Base-by-base conservation (phyloP, 1,140 invertebrate genomes). In the Anastatus disparis region DNA sequence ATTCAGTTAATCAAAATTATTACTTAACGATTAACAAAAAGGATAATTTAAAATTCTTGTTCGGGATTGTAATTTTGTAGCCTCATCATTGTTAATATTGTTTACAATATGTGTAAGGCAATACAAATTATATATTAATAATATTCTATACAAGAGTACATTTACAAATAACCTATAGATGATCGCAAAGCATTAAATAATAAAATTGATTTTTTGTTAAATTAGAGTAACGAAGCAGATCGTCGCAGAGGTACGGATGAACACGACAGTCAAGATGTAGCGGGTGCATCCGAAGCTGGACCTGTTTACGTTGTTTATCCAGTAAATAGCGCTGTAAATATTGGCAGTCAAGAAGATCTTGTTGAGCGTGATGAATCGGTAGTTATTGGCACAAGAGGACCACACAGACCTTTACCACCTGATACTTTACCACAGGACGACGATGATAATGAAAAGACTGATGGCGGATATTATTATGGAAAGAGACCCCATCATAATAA, bases 271-370 rank as follows among this genome's bases (percentile, higher is more conserved):
- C 15, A 27, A 7, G 52, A 44, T 12, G 17, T 20, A 0, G 13
- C 15, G 0, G 63, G 53, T 0, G 35, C 17, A 0, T 27, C 59
- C n/a, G 53, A 66, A 2, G 17, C 35, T 10, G 70, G 62, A 20
- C 86, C 88, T 0, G 87, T 89, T 7, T 91, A 91, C 74, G 88
- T 91, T 0, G 90, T 91, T 0, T 92, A 91, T 75, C 90, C 91
- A 3, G 86, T 88, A 0, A 89, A 89, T 48, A 83, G 77, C 52
- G 71, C 86, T 71, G 76, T 83, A 35, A 79, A 87, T 74, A 83
- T 77, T 56, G 85, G 88, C 22, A 85, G 88, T 20, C 82, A 83
- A 8, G 83, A 87, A 9, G 85, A 88, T 52, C 77, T 71, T 4
- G 79, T 79, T n/a, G 82, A 85, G 24, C 82, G 81, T 20, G 88